phyloP scores from a whole-genome alignment of 1,140 invertebrate genomes.

The Brevipalpus yothersi region DNA sequence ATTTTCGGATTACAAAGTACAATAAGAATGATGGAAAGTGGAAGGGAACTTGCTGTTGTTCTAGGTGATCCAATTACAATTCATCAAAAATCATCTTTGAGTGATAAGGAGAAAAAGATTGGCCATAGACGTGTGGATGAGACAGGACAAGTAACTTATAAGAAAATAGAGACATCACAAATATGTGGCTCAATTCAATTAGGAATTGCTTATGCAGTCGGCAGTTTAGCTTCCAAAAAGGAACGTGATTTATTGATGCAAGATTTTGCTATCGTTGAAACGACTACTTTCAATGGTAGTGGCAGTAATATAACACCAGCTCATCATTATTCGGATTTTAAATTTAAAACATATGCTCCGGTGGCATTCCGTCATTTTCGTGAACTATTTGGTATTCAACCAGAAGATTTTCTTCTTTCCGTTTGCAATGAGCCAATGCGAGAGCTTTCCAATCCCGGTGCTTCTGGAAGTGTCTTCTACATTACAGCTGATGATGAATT shows the following conservation, averaged over 20 bases:
- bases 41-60: background rate
- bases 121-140: constrained; percentile 81
- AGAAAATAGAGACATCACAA: constrained; percentile 90
- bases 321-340: constrained; percentile 31
- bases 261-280: constrained; percentile 97
- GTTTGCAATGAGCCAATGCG: constrained; percentile 75
- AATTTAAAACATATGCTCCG: constrained; percentile 92
- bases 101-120: constrained; percentile 62
- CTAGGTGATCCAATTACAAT: background rate
- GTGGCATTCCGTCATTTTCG: constrained; percentile 98
- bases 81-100: background rate
- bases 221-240: constrained; percentile 82
- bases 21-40: background rate
- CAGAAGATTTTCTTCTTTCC: constrained; percentile 97
- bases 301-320: constrained; percentile 31
- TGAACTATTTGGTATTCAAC: constrained; percentile 93
- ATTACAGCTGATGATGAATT: constrained; percentile 96
- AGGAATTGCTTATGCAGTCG: constrained; percentile 80
- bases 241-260: constrained; percentile 95
- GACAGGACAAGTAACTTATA: constrained; percentile 87
- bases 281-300: constrained; percentile 66
- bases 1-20: background rate
- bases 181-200: constrained; percentile 97
- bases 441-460: constrained; percentile 94
- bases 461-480: constrained; percentile 98